phyloP scores from a whole-genome alignment of 2,888 invertebrate species.

The Andrena camellia region DNA sequence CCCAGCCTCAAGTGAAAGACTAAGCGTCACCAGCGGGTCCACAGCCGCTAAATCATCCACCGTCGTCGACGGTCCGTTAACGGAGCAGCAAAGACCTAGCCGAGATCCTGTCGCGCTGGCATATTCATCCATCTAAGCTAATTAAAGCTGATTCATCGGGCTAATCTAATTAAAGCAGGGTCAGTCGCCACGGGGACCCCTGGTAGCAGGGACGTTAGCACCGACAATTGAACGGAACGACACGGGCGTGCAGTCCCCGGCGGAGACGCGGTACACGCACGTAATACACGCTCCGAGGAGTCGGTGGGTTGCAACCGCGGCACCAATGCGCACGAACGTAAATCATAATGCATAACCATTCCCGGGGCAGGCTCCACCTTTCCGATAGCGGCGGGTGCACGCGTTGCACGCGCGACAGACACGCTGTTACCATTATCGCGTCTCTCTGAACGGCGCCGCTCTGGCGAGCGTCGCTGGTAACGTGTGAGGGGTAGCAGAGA shows the following conservation, averaged over 20 bases:
- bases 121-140: constrained; percentile 43
- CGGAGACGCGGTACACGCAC: constrained; percentile 23
- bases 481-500: neutral
- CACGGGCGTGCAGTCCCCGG: constrained; percentile 34
- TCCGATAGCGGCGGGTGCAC: constrained; percentile 49
- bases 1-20: neutral
- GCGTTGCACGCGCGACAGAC: constrained; percentile 8
- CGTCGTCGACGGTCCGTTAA: neutral
- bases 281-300: constrained; percentile 27
- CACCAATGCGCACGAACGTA: constrained; percentile 76
- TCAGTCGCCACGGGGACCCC: constrained; percentile 24
- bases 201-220: constrained; percentile 50
- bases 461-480: constrained; percentile 20
- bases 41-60: neutral
- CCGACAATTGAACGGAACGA: constrained; percentile 66
- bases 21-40: neutral
- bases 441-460: constrained; percentile 27
- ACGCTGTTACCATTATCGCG: constrained; percentile 24
- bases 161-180: constrained; percentile 55
- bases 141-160: constrained; percentile 53
- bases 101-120: neutral
- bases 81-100: neutral
- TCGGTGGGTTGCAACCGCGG: constrained; percentile 65
- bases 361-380: constrained; percentile 75
- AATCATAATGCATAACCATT: constrained; percentile 79